Conservation (phyloP, 2,113 vertebrate species). For the crab-eating macaque (Macaca fascicularis) region T2T-MFA8v1.1 NC_088376.1:92072501-92073000, state of each 20-base stretch:
- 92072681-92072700: background rate
- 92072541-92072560: background rate
- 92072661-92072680: background rate
- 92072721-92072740: background rate
- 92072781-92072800: background rate
- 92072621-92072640: background rate
- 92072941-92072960: background rate
- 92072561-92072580: background rate
- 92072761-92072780: background rate
- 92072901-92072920: background rate
- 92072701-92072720: background rate
- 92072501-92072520: background rate
- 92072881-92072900: background rate
- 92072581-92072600: conserved; percentile 36
- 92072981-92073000: background rate
- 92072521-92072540: conserved; percentile 17
- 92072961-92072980: background rate
- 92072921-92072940: background rate
- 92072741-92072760: fast-evolving
- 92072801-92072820: background rate
- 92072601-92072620: conserved; percentile 11
- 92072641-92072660: conserved; percentile 26
- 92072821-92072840: background rate
- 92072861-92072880: no score
- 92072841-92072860: background rate